A percentile compares a stretch with the other conserved stretches of the same genome.
Evolutionary conservation across 2,113 vertebrate genomes (phyloP).

Genomic region (Oreocharis arfaki): DNA sequence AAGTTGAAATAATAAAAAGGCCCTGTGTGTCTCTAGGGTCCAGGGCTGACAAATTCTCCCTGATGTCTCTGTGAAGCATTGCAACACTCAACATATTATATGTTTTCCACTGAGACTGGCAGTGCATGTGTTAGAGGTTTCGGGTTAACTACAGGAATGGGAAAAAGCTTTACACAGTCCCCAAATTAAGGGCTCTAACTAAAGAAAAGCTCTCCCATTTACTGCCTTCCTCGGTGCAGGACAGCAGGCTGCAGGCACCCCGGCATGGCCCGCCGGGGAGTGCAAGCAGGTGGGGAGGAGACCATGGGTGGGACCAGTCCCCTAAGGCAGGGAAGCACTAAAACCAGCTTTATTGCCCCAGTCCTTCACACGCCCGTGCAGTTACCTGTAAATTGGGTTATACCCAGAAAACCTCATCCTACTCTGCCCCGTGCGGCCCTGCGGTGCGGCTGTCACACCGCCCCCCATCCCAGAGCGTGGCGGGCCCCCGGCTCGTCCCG

Average conservation of each 20-base stretch:
- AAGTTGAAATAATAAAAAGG: background rate
- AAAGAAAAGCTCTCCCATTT: background rate
- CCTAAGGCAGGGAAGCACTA: background rate
- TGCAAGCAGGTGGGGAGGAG: background rate
- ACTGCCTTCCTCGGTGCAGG: background rate
- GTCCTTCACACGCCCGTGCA: rapidly evolving
- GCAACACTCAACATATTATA: background rate
- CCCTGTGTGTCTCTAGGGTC: background rate
- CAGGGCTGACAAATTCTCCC: background rate
- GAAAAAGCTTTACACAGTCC: background rate
- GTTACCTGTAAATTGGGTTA: rapidly evolving
- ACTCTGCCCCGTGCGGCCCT: rapidly evolving
- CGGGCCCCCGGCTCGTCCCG: rapidly evolving
- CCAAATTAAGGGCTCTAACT: background rate
- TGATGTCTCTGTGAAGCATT: background rate
- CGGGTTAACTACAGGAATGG: background rate
- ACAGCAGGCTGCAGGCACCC: background rate
- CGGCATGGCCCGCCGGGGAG: rapidly evolving
- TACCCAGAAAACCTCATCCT: background rate
- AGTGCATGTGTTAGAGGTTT: background rate
- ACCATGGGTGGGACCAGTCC: background rate
- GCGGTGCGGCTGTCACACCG: rapidly evolving
- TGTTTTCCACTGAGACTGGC: background rate
- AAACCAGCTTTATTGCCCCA: background rate
- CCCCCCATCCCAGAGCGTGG: rapidly evolving